A percentile compares a stretch with the other conserved stretches of the same genome.
Evolutionary conservation across 1,140 invertebrate species (phyloP).

Genomic region (Whitmania pigra): DNA sequence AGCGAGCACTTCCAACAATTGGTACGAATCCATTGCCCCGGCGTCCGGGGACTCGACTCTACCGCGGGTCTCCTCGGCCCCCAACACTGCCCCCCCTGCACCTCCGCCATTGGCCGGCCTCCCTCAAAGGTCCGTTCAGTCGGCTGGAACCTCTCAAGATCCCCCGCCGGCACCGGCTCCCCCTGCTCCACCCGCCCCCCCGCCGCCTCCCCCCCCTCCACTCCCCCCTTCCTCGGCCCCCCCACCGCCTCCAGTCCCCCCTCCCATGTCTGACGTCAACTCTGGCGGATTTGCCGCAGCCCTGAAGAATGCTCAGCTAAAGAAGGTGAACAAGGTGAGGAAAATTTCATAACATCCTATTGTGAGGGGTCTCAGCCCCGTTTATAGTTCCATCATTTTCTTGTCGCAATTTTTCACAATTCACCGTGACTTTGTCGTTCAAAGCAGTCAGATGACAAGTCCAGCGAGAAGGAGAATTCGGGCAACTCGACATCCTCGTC

Average conservation of each 20-base stretch:
- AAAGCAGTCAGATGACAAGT: background rate
- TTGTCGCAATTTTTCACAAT: too few species aligned
- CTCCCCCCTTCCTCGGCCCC: constrained; percentile 25
- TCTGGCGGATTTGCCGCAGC: constrained; percentile 66
- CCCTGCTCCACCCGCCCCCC: constrained; percentile 32
- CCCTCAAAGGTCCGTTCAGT: background rate
- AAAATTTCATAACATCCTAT: too few species aligned
- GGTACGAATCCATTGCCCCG: constrained; percentile 8
- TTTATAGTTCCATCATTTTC: too few species aligned
- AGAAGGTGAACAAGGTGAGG: constrained; percentile 48
- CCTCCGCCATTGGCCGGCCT: background rate
- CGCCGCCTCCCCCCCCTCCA: constrained; percentile 27
- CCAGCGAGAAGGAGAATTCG: background rate
- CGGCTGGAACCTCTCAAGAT: constrained; percentile 21
- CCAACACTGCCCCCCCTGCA: constrained; percentile 28
- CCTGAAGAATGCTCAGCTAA: constrained; percentile 67
- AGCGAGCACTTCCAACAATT: background rate
- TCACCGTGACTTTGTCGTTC: too few species aligned
- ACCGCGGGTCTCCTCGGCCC: constrained; percentile 25
- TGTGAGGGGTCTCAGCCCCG: background rate
- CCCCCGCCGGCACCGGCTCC: constrained; percentile 40
- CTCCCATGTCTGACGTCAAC: constrained; percentile 40
- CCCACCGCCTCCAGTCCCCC: constrained; percentile 38
- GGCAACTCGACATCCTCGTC: constrained; percentile 11
- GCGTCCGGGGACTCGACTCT: constrained; percentile 23